Evolutionary conservation across 1,140 invertebrate species (phyloP).

Genomic region (Lucilia sericata): DNA sequence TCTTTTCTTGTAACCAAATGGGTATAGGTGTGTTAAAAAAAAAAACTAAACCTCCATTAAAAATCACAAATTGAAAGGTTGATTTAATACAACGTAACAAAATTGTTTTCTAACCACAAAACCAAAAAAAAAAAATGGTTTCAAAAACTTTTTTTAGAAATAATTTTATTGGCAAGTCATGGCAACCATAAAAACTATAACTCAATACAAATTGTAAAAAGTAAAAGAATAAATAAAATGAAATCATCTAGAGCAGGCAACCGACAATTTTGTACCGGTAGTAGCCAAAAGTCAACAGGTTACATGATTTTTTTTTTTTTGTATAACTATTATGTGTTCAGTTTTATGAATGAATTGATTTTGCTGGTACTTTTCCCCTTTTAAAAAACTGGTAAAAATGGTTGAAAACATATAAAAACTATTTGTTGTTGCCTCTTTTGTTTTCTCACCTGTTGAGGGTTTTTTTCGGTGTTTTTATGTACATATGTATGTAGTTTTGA

Average conservation of each 20-base stretch:
- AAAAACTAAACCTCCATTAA: too few relatives aligned
- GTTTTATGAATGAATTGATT: constrained; percentile 24
- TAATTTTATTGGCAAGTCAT: neutral
- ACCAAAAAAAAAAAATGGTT: neutral
- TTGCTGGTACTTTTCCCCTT: neutral
- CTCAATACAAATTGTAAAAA: too few relatives aligned
- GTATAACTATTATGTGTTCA: neutral
- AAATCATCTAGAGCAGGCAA: neutral
- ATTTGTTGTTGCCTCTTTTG: neutral
- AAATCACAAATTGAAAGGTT: too few relatives aligned
- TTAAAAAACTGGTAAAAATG: neutral
- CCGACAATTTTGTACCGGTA: neutral
- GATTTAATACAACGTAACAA: too few relatives aligned
- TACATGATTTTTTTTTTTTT: neutral
- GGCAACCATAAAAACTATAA: neutral
- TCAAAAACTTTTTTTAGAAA: neutral
- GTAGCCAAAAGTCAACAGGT: constrained; percentile 4
- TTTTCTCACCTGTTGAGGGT: constrained; percentile 2
- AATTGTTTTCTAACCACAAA: neutral
- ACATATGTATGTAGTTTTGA: neutral
- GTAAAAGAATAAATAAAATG: neutral
- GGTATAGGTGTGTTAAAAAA: too few relatives aligned
- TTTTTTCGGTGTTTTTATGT: neutral
- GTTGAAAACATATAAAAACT: neutral
- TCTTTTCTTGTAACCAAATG: too few relatives aligned